These are phyloP conservation scores for Agapornis roseicollis DNA, from an alignment of 2,113 vertebrate genomes.

Conservation along the genomic window DNA sequence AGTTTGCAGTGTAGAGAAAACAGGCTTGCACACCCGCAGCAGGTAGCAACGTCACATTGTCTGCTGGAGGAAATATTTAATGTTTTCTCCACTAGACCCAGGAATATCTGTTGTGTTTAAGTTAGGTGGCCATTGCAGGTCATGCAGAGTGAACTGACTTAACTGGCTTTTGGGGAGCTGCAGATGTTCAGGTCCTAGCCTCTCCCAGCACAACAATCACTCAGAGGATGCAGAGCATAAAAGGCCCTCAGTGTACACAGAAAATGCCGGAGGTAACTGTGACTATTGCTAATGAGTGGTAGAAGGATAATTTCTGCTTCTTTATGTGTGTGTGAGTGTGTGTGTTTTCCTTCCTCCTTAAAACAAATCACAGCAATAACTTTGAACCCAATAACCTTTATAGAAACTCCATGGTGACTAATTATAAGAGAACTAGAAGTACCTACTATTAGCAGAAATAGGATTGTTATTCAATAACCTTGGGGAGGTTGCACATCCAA, in stretches of 20 bases:
- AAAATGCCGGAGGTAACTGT: constrained; percentile 37
- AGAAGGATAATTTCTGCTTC: constrained; percentile 62
- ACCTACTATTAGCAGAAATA: constrained; percentile 69
- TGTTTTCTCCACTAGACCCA: background rate
- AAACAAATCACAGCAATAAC: constrained; percentile 64
- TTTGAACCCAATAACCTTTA: constrained; percentile 74
- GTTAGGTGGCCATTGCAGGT: background rate
- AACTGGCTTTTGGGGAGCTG: background rate
- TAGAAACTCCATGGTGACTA: constrained; percentile 73
- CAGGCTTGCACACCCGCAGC: background rate
- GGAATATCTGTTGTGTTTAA: background rate
- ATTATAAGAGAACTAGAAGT: constrained; percentile 72
- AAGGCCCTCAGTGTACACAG: background rate
- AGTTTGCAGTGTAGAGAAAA: background rate
- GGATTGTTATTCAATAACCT: constrained; percentile 73
- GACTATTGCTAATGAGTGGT: constrained; percentile 52
- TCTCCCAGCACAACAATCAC: background rate
- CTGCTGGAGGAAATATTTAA: background rate
- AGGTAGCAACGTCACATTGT: background rate
- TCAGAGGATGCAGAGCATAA: background rate
- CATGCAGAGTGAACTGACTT: background rate
- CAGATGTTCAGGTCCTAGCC: background rate
- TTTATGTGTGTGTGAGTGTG: background rate
- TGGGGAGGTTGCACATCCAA: constrained; percentile 61
- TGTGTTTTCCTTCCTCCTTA: constrained; percentile 33